Evolutionary conservation across 2,113 vertebrate species (phyloP).

Genomic region (Epinephelus lanceolatus): DNA sequence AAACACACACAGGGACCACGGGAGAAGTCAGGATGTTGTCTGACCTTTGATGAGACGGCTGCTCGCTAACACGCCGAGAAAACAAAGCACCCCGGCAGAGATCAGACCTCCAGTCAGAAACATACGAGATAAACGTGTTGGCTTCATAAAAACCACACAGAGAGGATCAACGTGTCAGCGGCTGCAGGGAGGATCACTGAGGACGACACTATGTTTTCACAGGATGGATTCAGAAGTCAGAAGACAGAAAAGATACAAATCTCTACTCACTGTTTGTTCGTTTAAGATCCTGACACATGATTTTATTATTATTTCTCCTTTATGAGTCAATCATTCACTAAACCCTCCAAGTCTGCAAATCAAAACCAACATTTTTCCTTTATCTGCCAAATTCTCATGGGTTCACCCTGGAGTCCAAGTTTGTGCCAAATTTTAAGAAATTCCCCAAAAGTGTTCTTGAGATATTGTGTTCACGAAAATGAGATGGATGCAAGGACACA

Average conservation of each 20-base stretch:
- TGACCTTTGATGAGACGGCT: conserved; percentile 16
- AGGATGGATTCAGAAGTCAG: neutral
- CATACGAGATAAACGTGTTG: neutral
- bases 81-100: neutral
- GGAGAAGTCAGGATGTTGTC: conserved; percentile 7
- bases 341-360: neutral
- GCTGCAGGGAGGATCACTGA: no score
- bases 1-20: conserved; percentile 10
- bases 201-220: neutral
- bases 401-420: no score
- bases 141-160: neutral
- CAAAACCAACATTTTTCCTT: neutral
- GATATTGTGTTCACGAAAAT: no score
- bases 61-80: neutral
- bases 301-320: no score
- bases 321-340: no score
- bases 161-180: no score
- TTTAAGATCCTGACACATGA: neutral
- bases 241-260: neutral
- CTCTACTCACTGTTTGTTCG: neutral
- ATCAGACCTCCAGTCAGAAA: neutral
- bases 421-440: no score
- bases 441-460: no score
- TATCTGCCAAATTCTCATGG: no score
- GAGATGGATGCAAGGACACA: no score